These are phyloP conservation scores for Acanthopagrus latus DNA, from an alignment of 2,797 vertebrate genomes.

Conservation along the genomic window DNA sequence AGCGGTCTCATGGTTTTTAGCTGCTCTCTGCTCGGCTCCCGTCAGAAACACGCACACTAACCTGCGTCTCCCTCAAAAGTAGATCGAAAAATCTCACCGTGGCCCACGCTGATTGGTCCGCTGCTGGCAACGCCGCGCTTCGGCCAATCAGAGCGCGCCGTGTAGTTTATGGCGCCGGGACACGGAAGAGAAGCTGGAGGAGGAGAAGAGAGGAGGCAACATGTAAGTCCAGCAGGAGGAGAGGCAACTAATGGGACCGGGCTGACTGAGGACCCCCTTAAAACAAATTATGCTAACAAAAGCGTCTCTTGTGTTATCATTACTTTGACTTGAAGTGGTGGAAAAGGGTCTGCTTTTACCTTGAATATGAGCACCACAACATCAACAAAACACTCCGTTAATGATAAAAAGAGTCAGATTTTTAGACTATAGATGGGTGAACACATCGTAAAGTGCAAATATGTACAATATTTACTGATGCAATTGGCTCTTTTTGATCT, in stretches of 20 bases:
- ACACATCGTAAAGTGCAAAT: too few species aligned
- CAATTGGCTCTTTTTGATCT: too few species aligned
- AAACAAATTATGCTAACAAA: neutral
- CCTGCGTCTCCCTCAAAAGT: constrained; percentile 55
- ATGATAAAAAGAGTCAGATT: neutral
- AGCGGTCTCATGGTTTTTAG: constrained; percentile 63
- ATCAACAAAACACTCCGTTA: neutral
- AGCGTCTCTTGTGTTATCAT: neutral
- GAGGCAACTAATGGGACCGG: constrained; percentile 8
- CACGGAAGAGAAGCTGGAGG: constrained; percentile 1
- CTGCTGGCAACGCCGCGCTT: neutral
- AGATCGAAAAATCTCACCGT: constrained; percentile 79
- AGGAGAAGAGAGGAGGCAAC: neutral
- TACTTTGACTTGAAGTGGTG: neutral
- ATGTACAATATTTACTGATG: too few species aligned
- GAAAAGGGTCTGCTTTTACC: neutral
- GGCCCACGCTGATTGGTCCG: constrained; percentile 86
- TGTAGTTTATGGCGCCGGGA: constrained; percentile 73
- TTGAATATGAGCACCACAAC: neutral
- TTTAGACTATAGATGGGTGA: neutral
- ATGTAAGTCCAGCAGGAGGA: constrained; percentile 1
- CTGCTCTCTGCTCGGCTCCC: constrained; percentile 17
- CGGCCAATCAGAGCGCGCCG: constrained; percentile 84
- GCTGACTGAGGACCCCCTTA: constrained; percentile 17
- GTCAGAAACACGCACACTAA: constrained; percentile 34